Evolutionary conservation across 1,140 invertebrate genomes (phyloP), one percentile per base, ranked within the genome.

Genomic region (Drosophila grimshawi): DNA sequence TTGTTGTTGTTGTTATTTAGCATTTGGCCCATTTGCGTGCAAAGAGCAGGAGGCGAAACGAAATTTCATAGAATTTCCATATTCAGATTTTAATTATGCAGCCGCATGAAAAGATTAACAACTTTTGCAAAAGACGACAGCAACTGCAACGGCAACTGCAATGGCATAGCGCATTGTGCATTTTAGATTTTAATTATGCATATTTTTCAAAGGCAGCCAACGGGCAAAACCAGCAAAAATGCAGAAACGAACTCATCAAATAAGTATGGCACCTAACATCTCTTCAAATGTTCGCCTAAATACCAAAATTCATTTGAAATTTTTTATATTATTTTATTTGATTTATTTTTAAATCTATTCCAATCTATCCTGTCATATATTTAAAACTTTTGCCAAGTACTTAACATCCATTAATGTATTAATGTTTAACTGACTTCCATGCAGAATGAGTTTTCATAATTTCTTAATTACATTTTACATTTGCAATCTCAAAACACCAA

Each of bases 51-150:
- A 61, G 52, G 62, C 57, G 60, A 33, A 71, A 61, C 43, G 59
- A 61, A 71, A 62, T 65, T 62, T 80, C 70, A 88, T 86, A 82
- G 76, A 86, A 86, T 86, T 89, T 89, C 37, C 80, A 88, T 90
- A 89, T 89, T 89, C 81, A 73, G 66, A 81, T 89, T 89, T 89
- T 89, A 89, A 89, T 89, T 89, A 89, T 89, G 85, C 85, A 74
- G 61, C 75, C 33, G 75, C 85, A 89, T 89, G 85, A 89, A 89
- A 90, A 90, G 81, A 89, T 89, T 89, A 89, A 90, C 71, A 89
- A 90, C 80, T 90, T 85, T 61, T 72, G 43, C 53, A 48, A 41
- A 72, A 76, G 74, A 67, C 56, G 63, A 27, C 30, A 46, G 46
- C 46, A 53, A 60, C 48, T 60, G 48, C 59, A 48, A 11, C 29